Conservation (phyloP, 2,888 invertebrate genomes). For the Phaedon cochleariae region DNA sequence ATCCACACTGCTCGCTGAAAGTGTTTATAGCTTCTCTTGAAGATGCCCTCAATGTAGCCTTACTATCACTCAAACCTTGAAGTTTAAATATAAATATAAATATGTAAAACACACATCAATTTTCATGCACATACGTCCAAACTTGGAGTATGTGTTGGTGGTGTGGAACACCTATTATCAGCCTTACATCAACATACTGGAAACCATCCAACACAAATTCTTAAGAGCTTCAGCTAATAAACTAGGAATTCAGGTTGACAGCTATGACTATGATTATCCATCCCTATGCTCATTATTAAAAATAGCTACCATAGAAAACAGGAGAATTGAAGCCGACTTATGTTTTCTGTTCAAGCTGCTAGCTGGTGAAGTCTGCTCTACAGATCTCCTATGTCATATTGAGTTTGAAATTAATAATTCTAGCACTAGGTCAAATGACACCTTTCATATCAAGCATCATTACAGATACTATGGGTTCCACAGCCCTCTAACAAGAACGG, state of each 20-base stretch:
- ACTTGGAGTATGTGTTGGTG: no score
- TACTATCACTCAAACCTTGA: constrained; percentile 72
- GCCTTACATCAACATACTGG: background rate
- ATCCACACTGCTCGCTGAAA: constrained; percentile 85
- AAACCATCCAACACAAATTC: constrained; percentile 6
- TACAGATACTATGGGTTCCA: no score
- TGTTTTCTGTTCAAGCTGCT: constrained; percentile 4
- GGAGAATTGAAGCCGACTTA: constrained; percentile 7
- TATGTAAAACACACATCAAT: no score
- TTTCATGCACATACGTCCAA: no score
- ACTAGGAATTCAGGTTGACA: background rate
- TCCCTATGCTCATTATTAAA: background rate
- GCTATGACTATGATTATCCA: background rate
- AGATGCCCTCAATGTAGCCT: constrained; percentile 82
- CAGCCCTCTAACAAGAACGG: no score
- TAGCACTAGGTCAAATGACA: no score
- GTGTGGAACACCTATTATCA: background rate
- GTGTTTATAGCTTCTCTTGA: constrained; percentile 85
- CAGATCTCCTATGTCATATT: background rate
- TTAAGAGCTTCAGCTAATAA: constrained; percentile 2
- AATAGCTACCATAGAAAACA: background rate
- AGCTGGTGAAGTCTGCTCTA: background rate
- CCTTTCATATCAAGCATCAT: no score
- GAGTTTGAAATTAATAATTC: no score
- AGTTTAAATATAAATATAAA: no score